Base-by-base conservation (phyloP, 1,140 invertebrate species). In the Rhyacophila brunnea region DNA sequence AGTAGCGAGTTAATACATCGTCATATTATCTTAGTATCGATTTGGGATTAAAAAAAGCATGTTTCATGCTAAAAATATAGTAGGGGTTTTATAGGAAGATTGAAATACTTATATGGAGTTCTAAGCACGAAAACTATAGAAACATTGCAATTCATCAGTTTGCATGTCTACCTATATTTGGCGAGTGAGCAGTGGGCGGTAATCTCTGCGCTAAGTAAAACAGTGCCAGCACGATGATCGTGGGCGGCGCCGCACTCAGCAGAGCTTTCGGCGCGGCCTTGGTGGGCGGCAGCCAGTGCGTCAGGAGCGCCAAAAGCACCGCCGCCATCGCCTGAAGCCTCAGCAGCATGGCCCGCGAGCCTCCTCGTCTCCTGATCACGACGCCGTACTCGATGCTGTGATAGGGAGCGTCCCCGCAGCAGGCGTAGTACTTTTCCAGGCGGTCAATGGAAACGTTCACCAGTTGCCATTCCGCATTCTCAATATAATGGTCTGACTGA, bases 201-300 rank as follows among this genome's bases (percentile, higher is more conserved):
- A 77, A 14, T 80, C 81, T 56, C 81, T 83, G n/a, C 87, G 65
- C 18, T 81, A 72, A 15, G 88, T 79, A 86, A 68, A 89, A 88
- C 2, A 76, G 79, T 6, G 81, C 69, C 20, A 88, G 65, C 1
- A 81, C 83, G 51, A 89, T 60, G 2, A 87, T 66, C 1, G 87
- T 77, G 45, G 87, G 80, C 19, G 83, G 86, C 79, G 68, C 62
- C 3, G 84, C 83, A 15, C 58, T 50, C 45, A 65, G 47, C 17
- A 58, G 58, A 4, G 58, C 46, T 19, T 58, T 49, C 5, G 87
- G 87, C 3, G 23, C 23, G 23, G 23, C 23, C 23, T 28, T 28
- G 11, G 83, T 80, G 15, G 81, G 80, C 32, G 85, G 78, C 1
- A 84, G 75, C 1, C 85, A 83, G 32, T 78, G 79, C 62, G 86